Evolutionary conservation across 64 coral and sea anemone genomes (phyloP).

Genomic region (Porites lutea): DNA sequence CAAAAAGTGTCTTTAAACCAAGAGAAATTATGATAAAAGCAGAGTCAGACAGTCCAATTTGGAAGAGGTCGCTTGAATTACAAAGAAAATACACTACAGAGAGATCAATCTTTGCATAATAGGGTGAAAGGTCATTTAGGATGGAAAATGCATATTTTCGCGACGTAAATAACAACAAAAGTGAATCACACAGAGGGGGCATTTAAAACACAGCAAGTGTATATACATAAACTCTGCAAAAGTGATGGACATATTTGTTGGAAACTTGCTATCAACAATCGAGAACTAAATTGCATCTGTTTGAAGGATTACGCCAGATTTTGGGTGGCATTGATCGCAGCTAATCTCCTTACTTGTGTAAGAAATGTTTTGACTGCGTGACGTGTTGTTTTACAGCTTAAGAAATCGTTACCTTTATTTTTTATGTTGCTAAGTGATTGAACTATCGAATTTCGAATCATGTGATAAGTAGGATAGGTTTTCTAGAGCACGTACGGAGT

Average conservation of each 20-base stretch:
- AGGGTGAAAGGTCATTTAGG: slow-evolving; percentile 14
- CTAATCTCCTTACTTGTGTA: background rate
- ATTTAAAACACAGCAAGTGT: background rate
- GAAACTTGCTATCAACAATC: background rate
- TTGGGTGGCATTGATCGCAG: background rate
- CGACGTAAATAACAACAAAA: slow-evolving; percentile 2
- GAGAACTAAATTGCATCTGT: background rate
- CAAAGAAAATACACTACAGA: background rate
- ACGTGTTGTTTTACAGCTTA: too few species aligned
- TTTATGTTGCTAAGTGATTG: too few species aligned
- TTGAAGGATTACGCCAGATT: background rate
- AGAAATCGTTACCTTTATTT: too few species aligned
- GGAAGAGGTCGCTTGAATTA: background rate
- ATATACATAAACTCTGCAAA: background rate
- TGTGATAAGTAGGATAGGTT: too few species aligned
- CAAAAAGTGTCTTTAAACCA: background rate
- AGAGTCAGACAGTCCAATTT: background rate
- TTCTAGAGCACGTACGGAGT: too few species aligned
- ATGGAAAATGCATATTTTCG: slow-evolving; percentile 6
- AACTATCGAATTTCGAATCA: too few species aligned
- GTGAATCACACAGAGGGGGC: background rate
- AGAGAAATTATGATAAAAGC: background rate
- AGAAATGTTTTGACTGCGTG: too few species aligned
- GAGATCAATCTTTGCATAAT: background rate
- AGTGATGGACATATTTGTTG: background rate